Base-by-base conservation (phyloP, 37 sponge, comb jelly and placozoan genomes). In the Spongia lamella region DNA sequence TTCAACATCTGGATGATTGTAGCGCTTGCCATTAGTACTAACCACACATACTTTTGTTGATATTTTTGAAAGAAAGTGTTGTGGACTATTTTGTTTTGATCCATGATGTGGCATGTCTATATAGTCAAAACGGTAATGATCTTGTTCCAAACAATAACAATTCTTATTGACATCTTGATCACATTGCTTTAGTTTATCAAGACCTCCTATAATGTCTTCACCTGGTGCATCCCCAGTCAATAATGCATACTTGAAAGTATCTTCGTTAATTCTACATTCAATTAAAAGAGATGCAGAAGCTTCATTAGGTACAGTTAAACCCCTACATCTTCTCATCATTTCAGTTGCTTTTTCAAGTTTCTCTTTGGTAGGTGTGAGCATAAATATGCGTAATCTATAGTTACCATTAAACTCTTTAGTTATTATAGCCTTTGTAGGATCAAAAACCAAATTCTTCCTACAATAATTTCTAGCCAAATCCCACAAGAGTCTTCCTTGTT, bases 81-180 rank as follows among this genome's bases (percentile, higher is more conserved):
- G 4, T 32, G 65, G 65, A 34, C 31, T 20, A 64, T 64, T 64
- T 21, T 34, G 34, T 30, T 64, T 31, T 32, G 36, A 38, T 6
- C 65, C 65, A 64, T 64, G 65, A 64, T 64, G 65, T 32, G 65
- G 65, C 65, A 64, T 64, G 65, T 64, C 65, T 38, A 64, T 35
- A 29, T 64, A 64, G 21, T 32, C 21, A 7, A 64, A 64, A n/a
- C 9, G 5, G 47, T 43, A 43, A 43, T 43, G 9, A 43, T 9
- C 47, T 43, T 43, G 47, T 43, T 5, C 47, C 5, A 43, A 9
- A 43, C 7, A 13, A 9, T 5, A 5, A 43, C 9, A 13, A 13
- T 43, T 9, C 9, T 5, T 9, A 13, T 13, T 9, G 5, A 43
- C 47, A 43, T 2, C 14, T 33, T 64, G 20, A 30, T 60, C 61